A percentile compares a stretch with the other conserved stretches of the same genome.
Evolutionary conservation across 2,797 vertebrate species (phyloP).

Genomic region (Xenentodon cancila): DNA sequence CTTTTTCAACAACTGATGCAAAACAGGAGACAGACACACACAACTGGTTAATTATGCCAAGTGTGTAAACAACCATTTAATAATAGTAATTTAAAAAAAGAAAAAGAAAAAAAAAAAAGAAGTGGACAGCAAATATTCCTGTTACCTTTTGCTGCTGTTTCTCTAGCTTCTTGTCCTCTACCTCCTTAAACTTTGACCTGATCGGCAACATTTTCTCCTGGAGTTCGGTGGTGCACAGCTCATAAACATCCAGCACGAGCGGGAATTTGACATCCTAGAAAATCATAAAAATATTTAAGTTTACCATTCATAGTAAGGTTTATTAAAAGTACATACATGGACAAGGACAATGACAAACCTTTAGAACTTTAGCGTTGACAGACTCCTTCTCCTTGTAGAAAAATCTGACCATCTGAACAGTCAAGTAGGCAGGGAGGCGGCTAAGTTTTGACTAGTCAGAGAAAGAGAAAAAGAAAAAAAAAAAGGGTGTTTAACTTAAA

Average conservation of each 20-base stretch:
- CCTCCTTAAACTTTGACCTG: constrained; percentile 95
- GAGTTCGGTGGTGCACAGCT: constrained; percentile 92
- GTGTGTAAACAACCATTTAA: background rate
- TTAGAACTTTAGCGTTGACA: constrained; percentile 99
- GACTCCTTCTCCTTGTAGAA: constrained; percentile 99
- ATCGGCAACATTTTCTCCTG: constrained; percentile 95
- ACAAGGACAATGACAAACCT: constrained; percentile 79
- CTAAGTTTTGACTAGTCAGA: constrained; percentile 91
- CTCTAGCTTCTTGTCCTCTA: constrained; percentile 95
- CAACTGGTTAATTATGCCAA: background rate
- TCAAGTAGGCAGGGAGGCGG: constrained; percentile 95
- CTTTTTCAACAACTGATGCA: constrained; percentile 66
- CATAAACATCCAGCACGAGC: constrained; percentile 97
- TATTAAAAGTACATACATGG: background rate
- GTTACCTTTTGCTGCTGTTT: constrained; percentile 88
- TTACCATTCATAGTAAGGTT: background rate
- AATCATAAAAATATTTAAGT: background rate
- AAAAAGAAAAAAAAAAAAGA: background rate
- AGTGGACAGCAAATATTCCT: background rate
- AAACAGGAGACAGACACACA: background rate
- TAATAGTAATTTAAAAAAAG: too few relatives aligned
- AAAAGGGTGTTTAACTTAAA: background rate
- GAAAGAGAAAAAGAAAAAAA: constrained; percentile 4
- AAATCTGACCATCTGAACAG: constrained; percentile 98
- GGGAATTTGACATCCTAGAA: constrained; percentile 97